Evolutionary conservation across 2,888 invertebrate genomes (phyloP).

Genomic region (Netelia inedita): DNA sequence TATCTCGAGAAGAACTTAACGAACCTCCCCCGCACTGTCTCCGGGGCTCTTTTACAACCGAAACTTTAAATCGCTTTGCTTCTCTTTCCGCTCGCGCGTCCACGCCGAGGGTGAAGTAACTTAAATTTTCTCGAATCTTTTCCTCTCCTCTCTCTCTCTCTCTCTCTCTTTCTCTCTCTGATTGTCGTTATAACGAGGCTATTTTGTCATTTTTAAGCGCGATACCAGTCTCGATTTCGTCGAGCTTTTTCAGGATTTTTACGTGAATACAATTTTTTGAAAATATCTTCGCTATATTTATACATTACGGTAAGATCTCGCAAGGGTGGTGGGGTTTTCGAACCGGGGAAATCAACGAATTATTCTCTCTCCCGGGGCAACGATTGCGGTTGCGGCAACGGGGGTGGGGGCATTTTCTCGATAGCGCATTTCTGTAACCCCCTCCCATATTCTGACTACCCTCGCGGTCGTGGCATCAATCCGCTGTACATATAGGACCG

Average conservation of each 20-base stretch:
- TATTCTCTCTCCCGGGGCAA: not conserved
- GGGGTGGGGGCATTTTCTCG: not conserved
- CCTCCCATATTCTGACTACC: not conserved
- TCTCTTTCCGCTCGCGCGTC: not conserved
- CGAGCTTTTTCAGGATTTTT: too few relatives aligned
- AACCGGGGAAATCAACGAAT: conserved; percentile 14
- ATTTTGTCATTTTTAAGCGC: conserved; percentile 20
- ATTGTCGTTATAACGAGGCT: not conserved
- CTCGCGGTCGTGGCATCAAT: conserved; percentile 16
- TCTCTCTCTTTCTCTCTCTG: not conserved
- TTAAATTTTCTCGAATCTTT: conserved; percentile 24
- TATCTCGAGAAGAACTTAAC: conserved; percentile 46
- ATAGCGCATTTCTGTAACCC: not conserved
- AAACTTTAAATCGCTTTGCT: conserved; percentile 41
- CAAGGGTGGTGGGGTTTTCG: not conserved
- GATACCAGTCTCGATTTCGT: not conserved
- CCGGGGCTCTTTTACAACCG: conserved; percentile 29
- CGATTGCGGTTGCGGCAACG: not conserved
- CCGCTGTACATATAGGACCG: conserved; percentile 16
- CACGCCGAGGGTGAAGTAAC: not conserved
- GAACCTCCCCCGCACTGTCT: conserved; percentile 21
- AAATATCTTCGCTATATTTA: not conserved
- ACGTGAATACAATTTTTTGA: too few relatives aligned
- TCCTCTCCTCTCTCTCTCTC: not conserved
- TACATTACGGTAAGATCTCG: not conserved